Base-by-base conservation (phyloP, 2,797 vertebrate genomes). In the Tarsius wallacei region DNA sequence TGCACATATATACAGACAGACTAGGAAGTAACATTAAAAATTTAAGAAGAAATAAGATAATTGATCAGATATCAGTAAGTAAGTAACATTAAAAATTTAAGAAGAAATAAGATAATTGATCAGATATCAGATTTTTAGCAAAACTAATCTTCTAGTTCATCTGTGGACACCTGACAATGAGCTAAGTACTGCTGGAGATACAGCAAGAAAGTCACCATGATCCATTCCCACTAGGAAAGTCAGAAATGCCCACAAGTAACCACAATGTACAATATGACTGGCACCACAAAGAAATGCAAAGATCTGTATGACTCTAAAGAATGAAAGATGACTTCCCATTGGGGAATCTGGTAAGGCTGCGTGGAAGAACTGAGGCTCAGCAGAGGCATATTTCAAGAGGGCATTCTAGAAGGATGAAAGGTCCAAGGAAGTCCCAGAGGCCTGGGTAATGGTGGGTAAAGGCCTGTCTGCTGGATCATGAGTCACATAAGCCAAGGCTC, bases 21-120 rank as follows among this genome's bases (percentile, higher is more conserved):
- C n/a, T 82, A 36, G 66, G 49, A 90, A 90, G 51, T 15, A 90
- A 90, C 33, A 66, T 66, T 49, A 93, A 78, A 63, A 55, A 28
- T 81, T 13, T 78, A 59, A 61, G 57, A 68, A 22, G 81, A 55
- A 31, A 55, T 83, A 87, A 85, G 55, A 71, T n/a, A 87, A 84
- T 9, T 49, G 21, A 66, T 66, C 53, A 91, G 71, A 85, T 15
- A 91, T 7, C 8, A 53, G 31, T n/a, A n/a, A n/a, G n/a, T n/a
- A n/a, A n/a, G n/a, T n/a, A n/a, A n/a, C n/a, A n/a, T n/a, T n/a
- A n/a, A n/a, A 36, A 78, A 71, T 33, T 71, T 71, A 71, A 36
- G 21, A 78, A 42, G 81, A 55, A 31, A 55, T 84, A 87, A 86
- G 55, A 71, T n/a, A 87, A 84, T 9, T 49, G 21, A 66, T 66